Evolutionary conservation across 2,888 invertebrate genomes (phyloP), one percentile per base, ranked within the genome.

Genomic region (Punctoribates punctum): DNA sequence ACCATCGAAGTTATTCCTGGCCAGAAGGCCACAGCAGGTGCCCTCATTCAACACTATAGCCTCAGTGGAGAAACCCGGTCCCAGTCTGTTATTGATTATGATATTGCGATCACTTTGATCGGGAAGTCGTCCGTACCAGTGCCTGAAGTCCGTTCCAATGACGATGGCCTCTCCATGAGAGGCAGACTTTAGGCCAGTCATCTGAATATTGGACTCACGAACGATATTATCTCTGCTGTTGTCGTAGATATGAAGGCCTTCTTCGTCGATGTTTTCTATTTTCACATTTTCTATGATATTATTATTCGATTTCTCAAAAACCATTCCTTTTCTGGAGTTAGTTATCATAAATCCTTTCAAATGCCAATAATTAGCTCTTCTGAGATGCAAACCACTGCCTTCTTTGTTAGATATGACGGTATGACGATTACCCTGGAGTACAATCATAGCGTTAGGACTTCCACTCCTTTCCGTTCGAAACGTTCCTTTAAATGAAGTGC

Each of bases 181-280:
- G 9, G 74, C 34, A n/a, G 60, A 27, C 15, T 74, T 70, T 1
- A 70, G 4, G 25, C 74, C 74, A 13, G 74, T 74, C 27, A 34
- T 38, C n/a, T 25, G 34, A 25, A 74, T 60, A 34, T 27, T 48
- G 4, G 60, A 29, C 5, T 65, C 20, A 8, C 48, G 38, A 3
- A 74, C 17, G 11, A 74, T n/a, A 65, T 74, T 74, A 67, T 74
- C 74, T 73, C 15, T 34, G 62, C 74, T 74, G 34, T 65, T 72
- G 15, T 70, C 38, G 13, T 38, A 38, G 8, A 74, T 2, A 60
- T 74, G 74, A 34, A 74, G 46, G 6, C 74, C 74, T 25, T 74
- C 74, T 15, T 74, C 65, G n/a, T 70, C 67, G 2, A 74, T 57
- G 38, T 74, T 54, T 9, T 74, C 34, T 9, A 74, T 38, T 17